These are phyloP conservation scores for Ramphastos sulfuratus DNA, from an alignment of 2,113 vertebrate genomes.

Conservation along the genomic window DNA sequence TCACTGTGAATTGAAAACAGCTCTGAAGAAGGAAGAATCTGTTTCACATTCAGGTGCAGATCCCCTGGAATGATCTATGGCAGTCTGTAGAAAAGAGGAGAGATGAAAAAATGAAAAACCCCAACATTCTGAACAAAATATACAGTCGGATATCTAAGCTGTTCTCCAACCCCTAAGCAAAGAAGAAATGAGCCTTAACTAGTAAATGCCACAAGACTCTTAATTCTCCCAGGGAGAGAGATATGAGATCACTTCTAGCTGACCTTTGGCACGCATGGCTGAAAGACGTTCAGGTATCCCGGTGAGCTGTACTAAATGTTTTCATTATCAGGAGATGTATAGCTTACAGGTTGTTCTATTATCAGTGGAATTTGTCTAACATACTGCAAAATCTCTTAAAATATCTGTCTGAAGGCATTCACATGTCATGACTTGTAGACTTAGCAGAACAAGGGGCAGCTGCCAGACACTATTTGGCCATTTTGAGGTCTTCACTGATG, in stretches of 20 bases:
- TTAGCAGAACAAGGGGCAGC: not conserved
- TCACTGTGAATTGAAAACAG: not conserved
- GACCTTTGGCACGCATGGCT: not conserved
- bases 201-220: not conserved
- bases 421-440: not conserved
- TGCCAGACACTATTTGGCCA: not conserved
- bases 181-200: not conserved
- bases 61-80: not conserved
- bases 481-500: not conserved
- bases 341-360: not conserved
- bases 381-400: not conserved
- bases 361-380: not conserved
- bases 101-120: not conserved
- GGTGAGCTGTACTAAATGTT: not conserved
- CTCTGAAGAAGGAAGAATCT: not conserved
- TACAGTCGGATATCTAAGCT: not conserved
- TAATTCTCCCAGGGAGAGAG: not conserved
- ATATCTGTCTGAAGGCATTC: not conserved
- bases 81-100: not conserved
- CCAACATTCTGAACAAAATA: not conserved
- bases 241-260: not conserved
- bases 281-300: not conserved
- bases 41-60: not conserved
- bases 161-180: not conserved
- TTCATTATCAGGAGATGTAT: not conserved